A percentile compares a stretch with the other conserved stretches of the same genome.
Conservation (phyloP, 2,113 vertebrate genomes). For the Vulpes ferrilata region DNA sequence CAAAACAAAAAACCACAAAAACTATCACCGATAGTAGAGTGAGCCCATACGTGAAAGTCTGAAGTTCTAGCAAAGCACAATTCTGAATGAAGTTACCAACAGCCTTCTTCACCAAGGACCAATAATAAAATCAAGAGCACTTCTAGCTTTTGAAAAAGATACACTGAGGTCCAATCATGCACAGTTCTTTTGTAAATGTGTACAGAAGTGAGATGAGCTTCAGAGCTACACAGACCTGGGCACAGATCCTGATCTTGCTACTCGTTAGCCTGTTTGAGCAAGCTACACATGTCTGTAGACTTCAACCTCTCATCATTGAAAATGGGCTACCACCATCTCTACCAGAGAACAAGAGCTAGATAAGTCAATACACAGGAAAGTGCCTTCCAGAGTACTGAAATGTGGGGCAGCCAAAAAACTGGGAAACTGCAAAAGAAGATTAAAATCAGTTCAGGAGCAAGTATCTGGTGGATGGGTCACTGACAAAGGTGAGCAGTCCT, state of each 20-base stretch:
- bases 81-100: not conserved
- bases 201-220: not conserved
- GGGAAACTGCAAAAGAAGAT: not conserved
- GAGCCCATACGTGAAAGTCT: not conserved
- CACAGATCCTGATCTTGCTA: not conserved
- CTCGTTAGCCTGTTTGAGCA: not conserved
- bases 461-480: not conserved
- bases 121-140: not conserved
- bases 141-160: not conserved
- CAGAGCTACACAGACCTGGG: not conserved
- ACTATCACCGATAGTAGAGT: not conserved
- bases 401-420: not conserved
- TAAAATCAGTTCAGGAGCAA: not conserved
- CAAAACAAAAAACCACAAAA: too few relatives aligned
- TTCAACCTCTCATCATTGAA: slow-evolving; percentile 8
- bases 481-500: not conserved
- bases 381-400: not conserved
- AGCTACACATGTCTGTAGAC: not conserved
- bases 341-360: not conserved
- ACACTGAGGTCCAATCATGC: not conserved
- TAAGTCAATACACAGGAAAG: not conserved
- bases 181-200: not conserved
- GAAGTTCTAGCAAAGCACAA: not conserved
- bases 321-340: not conserved
- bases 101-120: not conserved